phyloP scores from a whole-genome alignment of 2,888 invertebrate genomes.

The Onthophagus sagittarius region DNA sequence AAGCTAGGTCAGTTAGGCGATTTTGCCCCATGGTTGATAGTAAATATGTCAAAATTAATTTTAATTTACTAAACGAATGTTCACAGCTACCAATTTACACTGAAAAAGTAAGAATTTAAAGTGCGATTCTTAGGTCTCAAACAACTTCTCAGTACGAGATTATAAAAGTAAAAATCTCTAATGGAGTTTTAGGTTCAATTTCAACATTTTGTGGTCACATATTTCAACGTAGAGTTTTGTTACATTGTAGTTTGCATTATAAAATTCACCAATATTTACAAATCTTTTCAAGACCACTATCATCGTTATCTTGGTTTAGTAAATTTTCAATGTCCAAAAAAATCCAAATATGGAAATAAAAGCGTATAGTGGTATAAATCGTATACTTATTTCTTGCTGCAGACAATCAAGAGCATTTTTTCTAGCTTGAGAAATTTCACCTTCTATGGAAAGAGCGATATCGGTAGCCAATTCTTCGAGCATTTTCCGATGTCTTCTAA shows the following conservation, averaged over 20 bases:
- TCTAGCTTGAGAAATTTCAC: conserved; percentile 23
- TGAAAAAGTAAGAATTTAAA: too few relatives aligned
- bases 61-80: too few relatives aligned
- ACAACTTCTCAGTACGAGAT: too few relatives aligned
- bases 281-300: conserved; percentile 16
- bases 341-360: conserved; percentile 22
- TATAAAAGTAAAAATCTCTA: too few relatives aligned
- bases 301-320: conserved; percentile 15
- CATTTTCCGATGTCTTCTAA: conserved; percentile 24
- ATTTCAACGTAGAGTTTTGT: conserved; percentile 20
- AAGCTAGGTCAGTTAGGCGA: too few relatives aligned
- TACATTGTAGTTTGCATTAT: conserved; percentile 22
- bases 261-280: conserved; percentile 19
- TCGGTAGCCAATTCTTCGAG: conserved; percentile 23
- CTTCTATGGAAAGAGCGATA: conserved; percentile 22
- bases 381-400: conserved; percentile 20
- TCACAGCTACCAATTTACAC: too few relatives aligned
- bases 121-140: too few relatives aligned
- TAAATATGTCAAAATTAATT: too few relatives aligned
- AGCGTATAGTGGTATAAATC: too few relatives aligned
- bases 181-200: background rate
- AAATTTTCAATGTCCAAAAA: conserved; percentile 24
- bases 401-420: conserved; percentile 22
- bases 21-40: too few relatives aligned
- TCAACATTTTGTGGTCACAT: conserved; percentile 17